Percentiles rank a stretch among this genome's conserved stretches.
Evolutionary conservation across 2,113 vertebrate species (phyloP).

Genomic region (Gymnarchus niloticus): DNA sequence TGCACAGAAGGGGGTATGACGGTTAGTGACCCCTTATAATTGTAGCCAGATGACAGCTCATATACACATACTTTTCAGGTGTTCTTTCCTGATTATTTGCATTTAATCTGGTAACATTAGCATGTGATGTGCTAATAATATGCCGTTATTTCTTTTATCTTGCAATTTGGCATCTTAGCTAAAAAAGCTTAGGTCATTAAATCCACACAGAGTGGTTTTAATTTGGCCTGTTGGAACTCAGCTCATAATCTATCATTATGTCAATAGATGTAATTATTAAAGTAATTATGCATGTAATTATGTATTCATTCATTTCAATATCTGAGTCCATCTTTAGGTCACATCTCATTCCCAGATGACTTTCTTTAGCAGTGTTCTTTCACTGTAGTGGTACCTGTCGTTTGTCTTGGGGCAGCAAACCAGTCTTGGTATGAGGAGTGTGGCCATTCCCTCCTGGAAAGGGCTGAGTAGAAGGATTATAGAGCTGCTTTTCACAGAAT

Average conservation of each 20-base stretch:
- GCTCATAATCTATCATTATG: not conserved
- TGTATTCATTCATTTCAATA: not conserved
- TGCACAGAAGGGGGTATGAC: slow-evolving; percentile 38
- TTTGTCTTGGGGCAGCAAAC: slow-evolving; percentile 56
- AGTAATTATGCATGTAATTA: not conserved
- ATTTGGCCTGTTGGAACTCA: not conserved
- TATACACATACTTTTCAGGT: not conserved
- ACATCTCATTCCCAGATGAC: not conserved
- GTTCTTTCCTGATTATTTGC: not conserved
- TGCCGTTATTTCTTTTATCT: not conserved
- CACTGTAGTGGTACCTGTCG: slow-evolving; percentile 57
- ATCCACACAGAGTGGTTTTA: not conserved
- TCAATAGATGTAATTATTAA: not conserved
- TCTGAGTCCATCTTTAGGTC: not conserved
- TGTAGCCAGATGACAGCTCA: not conserved
- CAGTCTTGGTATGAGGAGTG: slow-evolving; percentile 54
- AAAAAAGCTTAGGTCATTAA: not conserved
- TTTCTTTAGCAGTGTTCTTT: not conserved
- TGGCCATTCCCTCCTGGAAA: slow-evolving; percentile 63
- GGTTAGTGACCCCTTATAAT: not conserved
- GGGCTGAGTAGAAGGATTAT: slow-evolving; percentile 56
- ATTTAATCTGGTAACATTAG: not conserved
- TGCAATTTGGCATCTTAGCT: not conserved
- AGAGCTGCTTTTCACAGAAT: slow-evolving; percentile 38
- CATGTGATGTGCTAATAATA: no score